Base-by-base conservation (phyloP, 2,888 invertebrate species). In the Neoaliturus tenellus region DNA sequence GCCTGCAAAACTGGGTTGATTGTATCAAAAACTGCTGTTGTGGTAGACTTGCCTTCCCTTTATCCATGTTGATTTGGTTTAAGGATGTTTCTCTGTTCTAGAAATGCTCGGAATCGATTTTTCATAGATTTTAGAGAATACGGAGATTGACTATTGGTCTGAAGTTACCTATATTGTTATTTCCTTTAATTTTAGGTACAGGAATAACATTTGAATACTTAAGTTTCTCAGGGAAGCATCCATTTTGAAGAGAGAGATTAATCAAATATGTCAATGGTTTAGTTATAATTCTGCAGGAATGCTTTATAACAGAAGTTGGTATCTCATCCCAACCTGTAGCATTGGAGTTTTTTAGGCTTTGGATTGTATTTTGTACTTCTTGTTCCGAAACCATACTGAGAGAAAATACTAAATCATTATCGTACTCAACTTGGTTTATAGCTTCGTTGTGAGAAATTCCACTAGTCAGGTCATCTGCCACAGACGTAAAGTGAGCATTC, bases 101-200 rank as follows among this genome's bases (percentile, higher is more conserved):
- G 14, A 31, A n/a, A 67, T 35, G 6, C 3, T 31, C 31, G 35
- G n/a, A 67, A 67, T 67, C 31, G 28, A n/a, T 31, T 4, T 67
- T 6, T 67, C 67, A 10, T 67, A 67, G 28, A 67, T 67, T 67
- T 67, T 67, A 4, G 33, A 67, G 31, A 67, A 67, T 14, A 67
- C 31, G 1, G 67, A 35, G 35, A 67, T 67, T 67, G 28, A 10
- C 31, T 14, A 67, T 67, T 33, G 31, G 28, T n/a, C 67, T 28
- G 35, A 67, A 67, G 35, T 67, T 67, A n/a, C n/a, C n/a, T 3
- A 33, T 35, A 4, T 17, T 3, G 14, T 3, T 67, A 35, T 31
- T 35, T 20, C 14, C 23, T 31, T 67, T 67, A 1, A 2, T 28
- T 20, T 67, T 67, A 6, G 31, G n/a, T n/a, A n/a, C n/a, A n/a